Evolutionary conservation across 1,140 invertebrate species (phyloP).

Genomic region (Chelonus insularis): DNA sequence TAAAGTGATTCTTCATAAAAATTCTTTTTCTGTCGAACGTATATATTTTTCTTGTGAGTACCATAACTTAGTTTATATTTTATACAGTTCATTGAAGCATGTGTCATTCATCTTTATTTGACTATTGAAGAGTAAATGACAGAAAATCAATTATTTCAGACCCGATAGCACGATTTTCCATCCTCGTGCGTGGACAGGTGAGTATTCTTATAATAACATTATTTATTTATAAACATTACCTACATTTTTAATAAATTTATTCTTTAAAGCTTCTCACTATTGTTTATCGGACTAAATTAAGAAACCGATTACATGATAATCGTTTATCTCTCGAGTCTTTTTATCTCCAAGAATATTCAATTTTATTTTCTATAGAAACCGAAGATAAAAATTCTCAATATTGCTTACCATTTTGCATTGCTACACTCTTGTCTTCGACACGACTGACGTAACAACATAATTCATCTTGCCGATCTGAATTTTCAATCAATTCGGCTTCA

Average conservation of each 20-base stretch:
- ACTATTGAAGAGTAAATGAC: constrained; percentile 27
- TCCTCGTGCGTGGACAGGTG: neutral
- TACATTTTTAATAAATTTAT: neutral
- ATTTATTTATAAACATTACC: constrained; percentile 10
- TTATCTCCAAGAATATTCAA: too few species aligned
- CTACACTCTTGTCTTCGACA: constrained; percentile 92
- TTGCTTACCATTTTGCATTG: constrained; percentile 88
- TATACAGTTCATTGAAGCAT: constrained; percentile 29
- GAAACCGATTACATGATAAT: too few species aligned
- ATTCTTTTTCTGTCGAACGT: neutral
- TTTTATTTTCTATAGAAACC: too few species aligned
- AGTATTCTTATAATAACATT: constrained; percentile 9
- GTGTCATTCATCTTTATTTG: constrained; percentile 24
- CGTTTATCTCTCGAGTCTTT: too few species aligned
- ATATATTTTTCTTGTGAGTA: constrained; percentile 4
- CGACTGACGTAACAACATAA: constrained; percentile 95
- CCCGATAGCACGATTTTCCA: neutral
- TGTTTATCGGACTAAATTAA: too few species aligned
- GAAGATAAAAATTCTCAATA: constrained; percentile 5
- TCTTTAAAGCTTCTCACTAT: neutral
- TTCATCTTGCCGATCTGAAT: constrained; percentile 93
- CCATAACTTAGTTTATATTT: neutral
- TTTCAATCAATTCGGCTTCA: constrained; percentile 95
- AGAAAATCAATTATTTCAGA: constrained; percentile 32
- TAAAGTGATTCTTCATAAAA: too few species aligned